Evolutionary conservation across 2,888 invertebrate species (phyloP).

Genomic region (Cheilosia grossa): DNA sequence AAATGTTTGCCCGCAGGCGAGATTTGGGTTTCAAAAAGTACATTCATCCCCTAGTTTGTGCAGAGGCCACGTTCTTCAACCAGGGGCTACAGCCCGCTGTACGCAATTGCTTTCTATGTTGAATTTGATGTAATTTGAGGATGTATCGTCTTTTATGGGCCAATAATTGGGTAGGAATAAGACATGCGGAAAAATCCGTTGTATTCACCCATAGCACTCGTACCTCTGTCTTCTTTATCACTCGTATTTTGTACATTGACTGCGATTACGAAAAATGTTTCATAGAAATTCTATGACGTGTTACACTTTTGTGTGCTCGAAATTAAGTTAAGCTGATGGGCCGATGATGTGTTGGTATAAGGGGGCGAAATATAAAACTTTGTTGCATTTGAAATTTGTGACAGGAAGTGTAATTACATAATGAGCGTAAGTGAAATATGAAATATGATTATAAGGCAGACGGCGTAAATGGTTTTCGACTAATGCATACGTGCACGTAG

Average conservation of each 20-base stretch:
- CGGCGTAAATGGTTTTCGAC: conserved; percentile 20
- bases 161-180: conserved; percentile 81
- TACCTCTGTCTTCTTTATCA: conserved; percentile 7
- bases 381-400: conserved; percentile 69
- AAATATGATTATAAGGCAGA: conserved; percentile 44
- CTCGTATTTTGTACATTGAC: conserved; percentile 29
- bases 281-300: conserved; percentile 63
- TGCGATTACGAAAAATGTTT: conserved; percentile 52
- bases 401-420: conserved; percentile 72
- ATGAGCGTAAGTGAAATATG: conserved; percentile 70
- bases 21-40: conserved; percentile 81
- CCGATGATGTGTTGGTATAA: conserved; percentile 66
- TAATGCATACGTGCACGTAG: no score
- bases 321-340: conserved; percentile 72
- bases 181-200: conserved; percentile 78
- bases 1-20: conserved; percentile 83
- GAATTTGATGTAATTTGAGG: conserved; percentile 80
- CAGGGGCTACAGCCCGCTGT: conserved; percentile 29
- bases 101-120: conserved; percentile 67
- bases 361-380: conserved; percentile 71
- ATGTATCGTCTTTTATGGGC: conserved; percentile 80
- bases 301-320: conserved; percentile 65
- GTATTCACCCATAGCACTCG: conserved; percentile 50
- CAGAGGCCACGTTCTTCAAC: conserved; percentile 43
- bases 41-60: conserved; percentile 69